A percentile compares a stretch with the other conserved stretches of the same genome.
phyloP scores from a whole-genome alignment of 2,113 vertebrate genomes.

The Eurystomus gularis region DNA sequence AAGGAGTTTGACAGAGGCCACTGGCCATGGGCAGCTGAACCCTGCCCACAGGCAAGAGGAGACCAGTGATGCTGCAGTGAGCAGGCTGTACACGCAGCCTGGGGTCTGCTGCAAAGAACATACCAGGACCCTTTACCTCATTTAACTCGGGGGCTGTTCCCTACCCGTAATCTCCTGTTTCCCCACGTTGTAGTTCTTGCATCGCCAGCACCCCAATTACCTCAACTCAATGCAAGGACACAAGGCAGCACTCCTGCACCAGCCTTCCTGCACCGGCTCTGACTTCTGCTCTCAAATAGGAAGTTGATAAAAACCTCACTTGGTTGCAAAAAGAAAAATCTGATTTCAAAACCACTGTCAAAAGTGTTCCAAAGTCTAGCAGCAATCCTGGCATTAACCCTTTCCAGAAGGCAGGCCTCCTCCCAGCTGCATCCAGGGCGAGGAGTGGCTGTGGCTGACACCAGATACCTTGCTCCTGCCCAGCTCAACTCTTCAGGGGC shows the following conservation, averaged over 20 bases:
- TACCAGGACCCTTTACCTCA: accelerated
- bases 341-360: constrained; percentile 37
- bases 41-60: background rate
- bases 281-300: constrained; percentile 57
- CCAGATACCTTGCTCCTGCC: background rate
- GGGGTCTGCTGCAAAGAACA: background rate
- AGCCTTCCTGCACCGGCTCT: background rate
- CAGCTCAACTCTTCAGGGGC: background rate
- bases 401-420: background rate
- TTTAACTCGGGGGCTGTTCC: background rate
- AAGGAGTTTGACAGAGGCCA: background rate
- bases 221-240: background rate
- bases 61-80: accelerated
- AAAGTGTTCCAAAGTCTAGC: background rate
- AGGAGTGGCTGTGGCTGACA: background rate
- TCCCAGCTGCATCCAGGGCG: background rate
- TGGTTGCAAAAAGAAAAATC: constrained; percentile 49
- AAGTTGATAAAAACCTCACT: constrained; percentile 52
- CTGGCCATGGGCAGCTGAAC: background rate
- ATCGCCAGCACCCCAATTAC: background rate
- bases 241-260: background rate
- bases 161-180: background rate
- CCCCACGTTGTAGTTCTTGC: background rate
- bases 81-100: background rate
- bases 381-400: constrained; percentile 22